Percentiles rank a stretch among this genome's conserved stretches.
Conservation (phyloP, 2,888 invertebrate genomes). For the Drosophila acutilabella region DNA sequence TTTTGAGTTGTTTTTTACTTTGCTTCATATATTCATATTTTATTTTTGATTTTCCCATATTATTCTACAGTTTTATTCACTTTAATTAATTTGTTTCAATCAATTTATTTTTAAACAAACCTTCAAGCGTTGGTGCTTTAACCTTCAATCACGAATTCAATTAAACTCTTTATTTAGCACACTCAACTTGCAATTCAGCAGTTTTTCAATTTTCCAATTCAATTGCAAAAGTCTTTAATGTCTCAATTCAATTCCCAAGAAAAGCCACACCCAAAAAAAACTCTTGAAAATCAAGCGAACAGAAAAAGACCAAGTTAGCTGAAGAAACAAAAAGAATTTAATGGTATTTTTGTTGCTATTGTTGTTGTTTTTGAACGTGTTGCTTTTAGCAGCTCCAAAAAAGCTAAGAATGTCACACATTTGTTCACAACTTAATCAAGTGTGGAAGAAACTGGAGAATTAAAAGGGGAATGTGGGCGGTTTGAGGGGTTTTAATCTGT, state of each 20-base stretch:
- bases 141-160: conserved; percentile 1
- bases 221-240: conserved; percentile 39
- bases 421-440: conserved; percentile 33
- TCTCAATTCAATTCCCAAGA: conserved; percentile 35
- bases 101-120: neutral
- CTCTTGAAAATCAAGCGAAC: neutral
- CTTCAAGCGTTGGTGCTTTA: conserved; percentile 1
- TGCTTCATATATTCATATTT: neutral
- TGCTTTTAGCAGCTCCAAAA: conserved; percentile 46
- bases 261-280: conserved; percentile 32
- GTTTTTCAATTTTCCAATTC: conserved; percentile 33
- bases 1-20: neutral
- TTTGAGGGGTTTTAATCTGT: conserved; percentile 7
- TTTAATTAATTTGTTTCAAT: neutral
- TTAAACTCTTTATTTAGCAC: conserved; percentile 2
- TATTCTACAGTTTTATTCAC: neutral
- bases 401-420: conserved; percentile 36
- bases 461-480: neutral
- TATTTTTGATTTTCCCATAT: neutral
- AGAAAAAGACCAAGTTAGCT: conserved; percentile 11
- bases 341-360: conserved; percentile 27
- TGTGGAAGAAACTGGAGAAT: conserved; percentile 5
- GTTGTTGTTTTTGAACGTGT: conserved; percentile 34
- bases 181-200: conserved; percentile 26
- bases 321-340: conserved; percentile 46